Percentiles rank a stretch among this genome's conserved stretches.
Conservation (phyloP, 2,797 vertebrate species). For the Bufotes viridis region DNA sequence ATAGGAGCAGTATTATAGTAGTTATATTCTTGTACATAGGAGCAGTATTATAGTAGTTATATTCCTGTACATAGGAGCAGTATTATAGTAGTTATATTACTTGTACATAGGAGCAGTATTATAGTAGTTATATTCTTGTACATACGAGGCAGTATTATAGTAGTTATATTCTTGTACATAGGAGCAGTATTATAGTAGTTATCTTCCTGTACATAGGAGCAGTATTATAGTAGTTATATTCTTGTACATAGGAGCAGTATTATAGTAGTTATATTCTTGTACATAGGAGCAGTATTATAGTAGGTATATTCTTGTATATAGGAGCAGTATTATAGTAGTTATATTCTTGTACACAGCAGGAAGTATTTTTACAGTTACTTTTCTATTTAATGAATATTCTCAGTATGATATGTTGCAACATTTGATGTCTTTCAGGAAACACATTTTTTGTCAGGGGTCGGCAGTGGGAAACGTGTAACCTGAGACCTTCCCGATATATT, state of each 20-base stretch:
- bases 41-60: background rate
- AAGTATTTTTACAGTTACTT: too few relatives aligned
- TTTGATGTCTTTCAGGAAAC: too few relatives aligned
- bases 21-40: too few relatives aligned
- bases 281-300: conserved; percentile 4
- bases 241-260: background rate
- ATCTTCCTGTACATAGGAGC: too few relatives aligned
- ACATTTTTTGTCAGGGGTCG: too few relatives aligned
- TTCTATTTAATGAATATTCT: too few relatives aligned
- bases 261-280: conserved; percentile 8
- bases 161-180: conserved; percentile 3
- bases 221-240: background rate
- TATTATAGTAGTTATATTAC: conserved; percentile 3
- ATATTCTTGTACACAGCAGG: background rate
- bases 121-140: conserved; percentile 11
- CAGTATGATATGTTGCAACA: too few relatives aligned
- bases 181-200: too few relatives aligned
- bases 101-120: background rate
- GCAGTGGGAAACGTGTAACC: too few relatives aligned
- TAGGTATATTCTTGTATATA: background rate
- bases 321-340: background rate
- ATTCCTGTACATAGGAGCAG: background rate
- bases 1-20: too few relatives aligned
- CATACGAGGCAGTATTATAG: background rate
- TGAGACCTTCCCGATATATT: too few relatives aligned